A percentile compares a stretch with the other conserved stretches of the same genome.
Conservation (phyloP, 1,140 invertebrate genomes). For the Drosophila pachea region DNA sequence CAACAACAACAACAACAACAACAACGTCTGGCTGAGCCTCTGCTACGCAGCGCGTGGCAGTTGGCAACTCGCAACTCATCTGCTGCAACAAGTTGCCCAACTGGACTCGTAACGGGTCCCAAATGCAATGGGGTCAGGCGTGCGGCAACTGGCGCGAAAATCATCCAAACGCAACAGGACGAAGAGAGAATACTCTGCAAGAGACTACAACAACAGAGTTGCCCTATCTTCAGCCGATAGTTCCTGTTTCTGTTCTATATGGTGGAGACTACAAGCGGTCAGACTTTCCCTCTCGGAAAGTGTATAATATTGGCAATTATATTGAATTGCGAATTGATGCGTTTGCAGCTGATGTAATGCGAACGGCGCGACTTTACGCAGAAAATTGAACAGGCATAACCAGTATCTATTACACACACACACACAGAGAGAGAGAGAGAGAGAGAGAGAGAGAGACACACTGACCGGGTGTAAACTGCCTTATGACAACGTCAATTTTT, state of each 20-base stretch:
- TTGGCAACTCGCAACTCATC: slow-evolving; percentile 29
- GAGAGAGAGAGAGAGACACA: background rate
- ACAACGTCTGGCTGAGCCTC: background rate
- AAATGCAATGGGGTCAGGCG: slow-evolving; percentile 38
- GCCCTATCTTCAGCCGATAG: background rate
- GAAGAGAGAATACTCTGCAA: slow-evolving; percentile 6
- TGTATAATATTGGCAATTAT: background rate
- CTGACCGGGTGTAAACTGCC: background rate
- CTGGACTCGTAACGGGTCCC: slow-evolving; percentile 39
- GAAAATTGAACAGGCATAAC: slow-evolving; percentile 33
- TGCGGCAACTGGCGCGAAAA: background rate
- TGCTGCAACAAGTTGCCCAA: slow-evolving; percentile 43
- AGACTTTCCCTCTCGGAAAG: background rate
- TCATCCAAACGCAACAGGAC: background rate
- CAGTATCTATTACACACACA: slow-evolving; percentile 31
- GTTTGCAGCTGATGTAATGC: slow-evolving; percentile 40
- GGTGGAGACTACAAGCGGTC: no score
- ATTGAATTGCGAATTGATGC: slow-evolving; percentile 25
- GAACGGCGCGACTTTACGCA: slow-evolving; percentile 24
- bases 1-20: slow-evolving; percentile 2
- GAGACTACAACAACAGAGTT: background rate
- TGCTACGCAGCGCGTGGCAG: slow-evolving; percentile 4
- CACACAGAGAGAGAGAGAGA: background rate
- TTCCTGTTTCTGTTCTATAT: background rate
- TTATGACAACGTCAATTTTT: slow-evolving; percentile 15